Evolutionary conservation across 2,797 vertebrate genomes (phyloP), one percentile per base, ranked within the genome.

Genomic region (Ptychobarbus kaznakovi): DNA sequence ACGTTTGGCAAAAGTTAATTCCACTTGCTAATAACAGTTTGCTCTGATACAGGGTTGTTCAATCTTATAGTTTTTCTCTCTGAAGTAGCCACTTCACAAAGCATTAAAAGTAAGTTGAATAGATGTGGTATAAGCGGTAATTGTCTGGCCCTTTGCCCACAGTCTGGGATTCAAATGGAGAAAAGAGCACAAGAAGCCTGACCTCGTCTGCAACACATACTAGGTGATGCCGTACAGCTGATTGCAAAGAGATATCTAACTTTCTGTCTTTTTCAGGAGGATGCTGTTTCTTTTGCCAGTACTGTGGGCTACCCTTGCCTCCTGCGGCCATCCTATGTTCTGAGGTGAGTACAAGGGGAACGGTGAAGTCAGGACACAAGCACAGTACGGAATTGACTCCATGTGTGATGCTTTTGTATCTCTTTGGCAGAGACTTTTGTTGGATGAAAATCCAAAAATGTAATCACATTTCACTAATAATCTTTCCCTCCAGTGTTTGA

Each of bases 241-340:
- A 66, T 58, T 81, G 42, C 32, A 66, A 18, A 46, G 6, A 18
- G 28, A 18, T 12, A 9, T 32, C n/a, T 46, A 40, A 51, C 12
- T 42, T 35, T 79, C 9, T 72, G 42, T 38, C 28, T 91, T 84
- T 86, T 91, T 90, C 93, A 99, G 98, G 96, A 95, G 82, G 97
- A 98, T 32, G 97, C 97, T 7, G 90, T 97, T 92, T 89, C 95
- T 65, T 99, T 99, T 86, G 96, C 97, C 74, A 94, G 92, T 65
- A 94, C 95, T 81, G 96, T 98, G 90, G 94, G 96, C 65, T 98
- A 98, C 74, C 97, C 98, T 0, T 99, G 98, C 87, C 95, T 98
- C 86, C 93, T 99, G 90, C 96, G 97, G 69, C 97, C 97, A 86
- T 99, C 97, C 18, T 98, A 98, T 72, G 97, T 99, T 68, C 94